These are phyloP conservation scores for Eptesicus fuscus DNA, from an alignment of 2,113 vertebrate genomes.

Conservation along the genomic window DNA sequence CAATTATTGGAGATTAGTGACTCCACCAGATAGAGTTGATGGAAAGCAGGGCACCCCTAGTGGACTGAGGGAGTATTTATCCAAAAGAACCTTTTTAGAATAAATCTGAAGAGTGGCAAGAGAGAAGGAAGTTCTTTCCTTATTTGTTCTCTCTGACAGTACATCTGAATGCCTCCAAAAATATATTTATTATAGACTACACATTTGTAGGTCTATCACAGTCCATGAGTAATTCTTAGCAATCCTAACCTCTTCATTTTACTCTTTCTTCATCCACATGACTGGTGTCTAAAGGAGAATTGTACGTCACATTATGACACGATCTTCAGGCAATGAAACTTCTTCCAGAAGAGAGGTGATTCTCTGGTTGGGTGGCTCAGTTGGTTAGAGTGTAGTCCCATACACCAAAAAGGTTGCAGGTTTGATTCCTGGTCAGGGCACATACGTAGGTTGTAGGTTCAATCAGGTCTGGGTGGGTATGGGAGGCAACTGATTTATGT, in stretches of 20 bases:
- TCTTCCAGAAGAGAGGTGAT: neutral
- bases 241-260: neutral
- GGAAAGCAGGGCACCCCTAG: neutral
- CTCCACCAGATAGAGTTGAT: constrained; percentile 51
- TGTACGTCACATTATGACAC: neutral
- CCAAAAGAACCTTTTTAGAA: neutral
- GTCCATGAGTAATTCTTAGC: neutral
- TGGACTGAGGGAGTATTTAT: neutral
- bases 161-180: neutral
- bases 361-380: neutral
- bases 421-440: neutral
- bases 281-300: neutral
- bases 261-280: neutral
- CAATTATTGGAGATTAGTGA: constrained; percentile 46
- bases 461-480: too few relatives aligned
- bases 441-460: too few relatives aligned
- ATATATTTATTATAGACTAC: neutral
- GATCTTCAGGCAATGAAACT: neutral
- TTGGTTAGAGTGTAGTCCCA: neutral
- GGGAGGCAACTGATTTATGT: neutral
- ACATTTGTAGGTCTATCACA: neutral
- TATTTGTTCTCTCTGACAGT: neutral
- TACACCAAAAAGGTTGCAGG: neutral
- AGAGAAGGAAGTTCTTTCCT: neutral
- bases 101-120: neutral